Evolutionary conservation across 53 echinoderm and acorn worm genomes (phyloP).

Genomic region (Pentamera pediparva): DNA sequence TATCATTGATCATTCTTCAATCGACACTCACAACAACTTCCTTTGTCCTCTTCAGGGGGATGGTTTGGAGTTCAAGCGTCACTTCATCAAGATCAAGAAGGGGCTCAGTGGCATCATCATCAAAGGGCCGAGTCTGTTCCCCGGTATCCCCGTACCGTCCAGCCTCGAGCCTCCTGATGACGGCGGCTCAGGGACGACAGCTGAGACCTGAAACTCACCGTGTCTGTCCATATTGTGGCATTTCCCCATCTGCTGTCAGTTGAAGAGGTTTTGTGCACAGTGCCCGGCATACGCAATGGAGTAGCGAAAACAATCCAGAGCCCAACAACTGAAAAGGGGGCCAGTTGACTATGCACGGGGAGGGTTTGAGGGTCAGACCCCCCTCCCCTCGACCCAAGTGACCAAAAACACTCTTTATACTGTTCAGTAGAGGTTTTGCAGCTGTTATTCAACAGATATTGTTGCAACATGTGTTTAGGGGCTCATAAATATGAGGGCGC

Average conservation of each 20-base stretch:
- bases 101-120: slow-evolving; percentile 58
- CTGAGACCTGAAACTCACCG: too few relatives aligned
- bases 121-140: slow-evolving; percentile 55
- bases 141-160: not conserved
- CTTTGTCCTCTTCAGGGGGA: slow-evolving; percentile 56
- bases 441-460: too few relatives aligned
- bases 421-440: too few relatives aligned
- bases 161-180: not conserved
- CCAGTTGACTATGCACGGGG: too few relatives aligned
- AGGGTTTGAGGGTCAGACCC: too few relatives aligned
- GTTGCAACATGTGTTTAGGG: too few relatives aligned
- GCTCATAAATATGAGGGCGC: too few relatives aligned
- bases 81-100: slow-evolving; percentile 85
- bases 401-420: too few relatives aligned
- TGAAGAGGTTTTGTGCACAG: not conserved
- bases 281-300: not conserved
- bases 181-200: not conserved
- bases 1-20: not conserved
- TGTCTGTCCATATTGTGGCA: too few relatives aligned
- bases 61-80: slow-evolving; percentile 89
- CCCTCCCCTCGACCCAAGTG: too few relatives aligned
- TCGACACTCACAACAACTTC: not conserved
- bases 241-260: too few relatives aligned
- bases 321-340: not conserved
- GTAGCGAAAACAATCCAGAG: not conserved